phyloP scores from a whole-genome alignment of 53 echinoderm and acorn worm genomes.

The Stichopus horrens region DNA sequence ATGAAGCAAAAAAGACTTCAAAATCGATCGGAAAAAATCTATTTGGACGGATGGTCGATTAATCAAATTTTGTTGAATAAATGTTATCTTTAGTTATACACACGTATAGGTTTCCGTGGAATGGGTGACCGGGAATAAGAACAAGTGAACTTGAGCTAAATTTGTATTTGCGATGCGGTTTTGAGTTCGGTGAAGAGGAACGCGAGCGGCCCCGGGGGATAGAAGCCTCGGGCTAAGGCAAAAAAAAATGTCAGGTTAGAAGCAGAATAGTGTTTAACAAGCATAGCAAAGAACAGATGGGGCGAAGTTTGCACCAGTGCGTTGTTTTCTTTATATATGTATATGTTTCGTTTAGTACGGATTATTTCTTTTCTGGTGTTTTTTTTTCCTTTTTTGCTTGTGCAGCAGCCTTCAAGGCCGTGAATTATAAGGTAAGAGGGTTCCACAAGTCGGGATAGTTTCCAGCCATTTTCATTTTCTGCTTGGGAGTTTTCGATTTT shows the following conservation, averaged over 20 bases:
- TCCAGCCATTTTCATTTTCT: not conserved
- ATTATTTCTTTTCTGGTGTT: not conserved
- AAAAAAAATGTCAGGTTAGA: slow-evolving; percentile 26
- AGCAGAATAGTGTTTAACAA: slow-evolving; percentile 36
- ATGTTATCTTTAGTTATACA: slow-evolving; percentile 30
- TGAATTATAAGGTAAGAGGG: not conserved
- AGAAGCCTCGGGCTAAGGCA: slow-evolving; percentile 15
- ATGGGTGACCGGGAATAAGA: slow-evolving; percentile 33
- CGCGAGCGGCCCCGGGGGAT: slow-evolving; percentile 33
- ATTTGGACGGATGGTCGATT: slow-evolving; percentile 36
- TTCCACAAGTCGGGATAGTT: not conserved
- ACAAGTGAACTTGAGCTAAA: slow-evolving; percentile 43
- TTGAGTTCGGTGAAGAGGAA: slow-evolving; percentile 19
- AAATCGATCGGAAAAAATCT: slow-evolving; percentile 34
- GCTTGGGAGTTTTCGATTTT: not conserved
- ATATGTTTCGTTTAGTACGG: no score
- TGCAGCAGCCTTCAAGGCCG: not conserved
- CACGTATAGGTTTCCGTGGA: slow-evolving; percentile 38
- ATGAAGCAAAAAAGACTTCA: slow-evolving; percentile 20
- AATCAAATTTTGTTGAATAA: slow-evolving; percentile 43
- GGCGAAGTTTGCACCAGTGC: not conserved
- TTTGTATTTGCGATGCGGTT: slow-evolving; percentile 27
- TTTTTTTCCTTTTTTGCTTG: not conserved
- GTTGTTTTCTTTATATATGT: not conserved
- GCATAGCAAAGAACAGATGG: slow-evolving; percentile 38